Percentiles rank a stretch among this genome's conserved stretches.
Evolutionary conservation across 2,797 vertebrate species (phyloP).

Genomic region (Sebastes taczanowskii): DNA sequence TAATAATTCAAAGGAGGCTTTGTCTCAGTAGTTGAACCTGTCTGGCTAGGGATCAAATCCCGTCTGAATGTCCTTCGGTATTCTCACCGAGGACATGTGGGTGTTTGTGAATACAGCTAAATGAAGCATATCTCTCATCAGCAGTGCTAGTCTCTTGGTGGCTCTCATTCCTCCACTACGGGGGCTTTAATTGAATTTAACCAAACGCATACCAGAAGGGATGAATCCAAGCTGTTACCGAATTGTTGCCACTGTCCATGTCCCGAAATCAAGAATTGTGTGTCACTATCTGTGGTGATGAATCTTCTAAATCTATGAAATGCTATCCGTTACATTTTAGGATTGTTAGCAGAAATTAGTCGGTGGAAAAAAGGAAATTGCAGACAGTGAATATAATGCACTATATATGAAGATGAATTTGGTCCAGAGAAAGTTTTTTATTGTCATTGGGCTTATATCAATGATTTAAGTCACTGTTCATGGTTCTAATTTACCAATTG

Average conservation of each 20-base stretch:
- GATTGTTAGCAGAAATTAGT: background rate
- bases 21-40: slow-evolving; percentile 42
- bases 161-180: background rate
- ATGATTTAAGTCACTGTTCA: background rate
- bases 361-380: background rate
- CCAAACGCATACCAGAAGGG: background rate
- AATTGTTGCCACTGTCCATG: background rate
- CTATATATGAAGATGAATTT: background rate
- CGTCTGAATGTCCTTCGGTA: slow-evolving; percentile 10
- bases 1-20: slow-evolving; percentile 52
- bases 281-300: background rate
- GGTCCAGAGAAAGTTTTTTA: background rate
- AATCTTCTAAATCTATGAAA: background rate
- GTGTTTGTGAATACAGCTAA: slow-evolving; percentile 32
- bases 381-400: background rate
- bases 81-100: background rate
- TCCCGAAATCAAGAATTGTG: background rate
- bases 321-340: background rate
- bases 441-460: background rate
- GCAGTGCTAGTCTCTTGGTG: slow-evolving; percentile 1
- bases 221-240: background rate
- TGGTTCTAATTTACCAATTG: background rate
- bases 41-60: slow-evolving; percentile 42
- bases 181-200: slow-evolving; percentile 32
- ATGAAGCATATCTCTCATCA: slow-evolving; percentile 37